Percentiles rank a stretch among this genome's conserved stretches.
These are phyloP conservation scores for Felis chaus DNA, from an alignment of 2,113 vertebrate species.

Conservation along the genomic window DNA sequence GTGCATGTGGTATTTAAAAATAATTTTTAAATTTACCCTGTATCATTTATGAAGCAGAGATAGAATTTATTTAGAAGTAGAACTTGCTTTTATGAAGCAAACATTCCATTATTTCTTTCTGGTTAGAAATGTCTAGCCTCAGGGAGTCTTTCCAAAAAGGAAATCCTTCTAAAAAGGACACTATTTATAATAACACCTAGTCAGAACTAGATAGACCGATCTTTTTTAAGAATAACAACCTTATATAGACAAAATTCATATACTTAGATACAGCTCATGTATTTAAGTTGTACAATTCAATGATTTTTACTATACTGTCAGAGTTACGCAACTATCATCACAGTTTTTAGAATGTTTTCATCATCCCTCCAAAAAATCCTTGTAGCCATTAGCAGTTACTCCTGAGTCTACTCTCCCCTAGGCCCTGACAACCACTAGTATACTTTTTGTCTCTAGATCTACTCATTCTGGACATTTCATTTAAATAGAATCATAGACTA, in stretches of 20 bases:
- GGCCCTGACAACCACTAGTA: background rate
- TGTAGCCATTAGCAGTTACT: background rate
- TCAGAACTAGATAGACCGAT: background rate
- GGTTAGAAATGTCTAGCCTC: background rate
- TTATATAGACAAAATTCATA: background rate
- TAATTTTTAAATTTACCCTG: background rate
- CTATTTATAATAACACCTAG: background rate
- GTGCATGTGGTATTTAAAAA: background rate
- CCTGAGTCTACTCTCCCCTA: background rate
- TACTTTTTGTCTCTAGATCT: background rate
- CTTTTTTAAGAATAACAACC: background rate
- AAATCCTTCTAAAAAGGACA: background rate
- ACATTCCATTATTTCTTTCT: constrained; percentile 2
- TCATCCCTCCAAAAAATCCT: background rate
- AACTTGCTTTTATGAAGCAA: background rate
- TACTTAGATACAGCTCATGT: background rate
- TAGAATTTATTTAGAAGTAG: background rate
- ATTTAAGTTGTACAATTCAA: background rate
- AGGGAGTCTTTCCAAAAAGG: background rate
- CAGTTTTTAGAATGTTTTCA: constrained; percentile 21
- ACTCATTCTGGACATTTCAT: background rate
- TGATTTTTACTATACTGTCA: background rate
- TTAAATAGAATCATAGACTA: background rate
- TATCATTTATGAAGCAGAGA: constrained; percentile 10
- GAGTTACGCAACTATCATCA: background rate